Conservation (phyloP, 2,113 vertebrate species). For the Clarias gariepinus region DNA sequence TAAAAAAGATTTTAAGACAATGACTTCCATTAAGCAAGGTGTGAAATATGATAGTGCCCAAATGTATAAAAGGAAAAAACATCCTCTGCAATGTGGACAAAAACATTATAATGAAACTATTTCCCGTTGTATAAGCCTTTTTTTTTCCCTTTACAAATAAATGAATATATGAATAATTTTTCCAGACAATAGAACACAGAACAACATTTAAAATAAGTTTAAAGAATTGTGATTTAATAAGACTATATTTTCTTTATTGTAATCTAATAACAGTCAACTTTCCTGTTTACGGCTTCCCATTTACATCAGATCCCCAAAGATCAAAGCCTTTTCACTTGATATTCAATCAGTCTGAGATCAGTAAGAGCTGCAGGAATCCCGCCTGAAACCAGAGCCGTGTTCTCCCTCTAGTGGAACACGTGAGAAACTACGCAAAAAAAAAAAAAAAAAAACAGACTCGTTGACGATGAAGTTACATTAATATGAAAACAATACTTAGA, state of each 20-base stretch:
- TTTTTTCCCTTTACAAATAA: too few relatives aligned
- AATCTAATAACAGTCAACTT: neutral
- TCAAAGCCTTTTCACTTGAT: neutral
- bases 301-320: neutral
- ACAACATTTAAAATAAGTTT: neutral
- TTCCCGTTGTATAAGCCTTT: too few relatives aligned
- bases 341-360: neutral
- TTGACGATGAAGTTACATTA: neutral
- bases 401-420: conserved; percentile 5
- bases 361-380: neutral
- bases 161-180: neutral
- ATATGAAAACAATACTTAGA: neutral
- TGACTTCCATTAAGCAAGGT: too few relatives aligned
- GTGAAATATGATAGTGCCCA: too few relatives aligned
- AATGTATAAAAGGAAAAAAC: too few relatives aligned
- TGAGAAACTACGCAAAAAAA: neutral
- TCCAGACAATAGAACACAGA: neutral
- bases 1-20: too few relatives aligned
- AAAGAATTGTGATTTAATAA: neutral
- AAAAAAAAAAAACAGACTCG: too few relatives aligned
- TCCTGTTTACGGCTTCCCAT: neutral
- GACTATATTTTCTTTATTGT: neutral
- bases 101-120: too few relatives aligned
- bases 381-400: neutral
- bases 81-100: too few relatives aligned